A percentile compares a stretch with the other conserved stretches of the same genome.
Conservation (phyloP, 2,888 invertebrate genomes). For the Bellardia bayeri region DNA sequence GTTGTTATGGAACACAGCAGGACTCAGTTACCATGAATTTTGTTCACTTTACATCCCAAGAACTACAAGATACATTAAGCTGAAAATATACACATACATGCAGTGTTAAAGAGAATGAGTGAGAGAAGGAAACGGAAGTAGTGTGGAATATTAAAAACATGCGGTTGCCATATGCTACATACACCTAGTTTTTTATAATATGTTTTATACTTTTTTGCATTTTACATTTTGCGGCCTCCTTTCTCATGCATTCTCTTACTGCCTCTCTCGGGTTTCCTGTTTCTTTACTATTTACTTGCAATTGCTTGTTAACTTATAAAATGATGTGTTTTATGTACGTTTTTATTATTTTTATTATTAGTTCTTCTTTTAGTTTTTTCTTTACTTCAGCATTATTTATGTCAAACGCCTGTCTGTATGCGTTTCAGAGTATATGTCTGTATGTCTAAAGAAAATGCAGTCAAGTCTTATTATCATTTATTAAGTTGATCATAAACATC, state of each 20-base stretch:
- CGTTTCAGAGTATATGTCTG: neutral
- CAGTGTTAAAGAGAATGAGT: neutral
- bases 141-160: neutral
- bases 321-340: constrained; percentile 53
- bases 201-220: neutral
- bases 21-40: too few species aligned
- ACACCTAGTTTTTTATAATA: neutral
- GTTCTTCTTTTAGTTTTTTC: neutral
- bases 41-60: too few species aligned
- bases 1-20: too few species aligned
- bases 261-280: neutral
- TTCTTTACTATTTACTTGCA: constrained; percentile 32
- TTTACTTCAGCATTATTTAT: constrained; percentile 5
- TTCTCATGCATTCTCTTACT: neutral
- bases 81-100: neutral
- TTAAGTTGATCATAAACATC: constrained; percentile 60
- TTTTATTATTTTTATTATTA: neutral
- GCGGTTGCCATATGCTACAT: constrained; percentile 11
- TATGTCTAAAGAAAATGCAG: constrained; percentile 14
- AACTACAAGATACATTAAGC: too few species aligned
- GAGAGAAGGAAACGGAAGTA: neutral
- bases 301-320: constrained; percentile 56
- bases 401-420: neutral
- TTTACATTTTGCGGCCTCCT: neutral
- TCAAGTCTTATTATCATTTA: constrained; percentile 54